Percentiles rank a stretch among this genome's conserved stretches.
These are phyloP conservation scores for Drosophila watanabei DNA, from an alignment of 1,140 invertebrate genomes.

Conservation along the genomic window DNA sequence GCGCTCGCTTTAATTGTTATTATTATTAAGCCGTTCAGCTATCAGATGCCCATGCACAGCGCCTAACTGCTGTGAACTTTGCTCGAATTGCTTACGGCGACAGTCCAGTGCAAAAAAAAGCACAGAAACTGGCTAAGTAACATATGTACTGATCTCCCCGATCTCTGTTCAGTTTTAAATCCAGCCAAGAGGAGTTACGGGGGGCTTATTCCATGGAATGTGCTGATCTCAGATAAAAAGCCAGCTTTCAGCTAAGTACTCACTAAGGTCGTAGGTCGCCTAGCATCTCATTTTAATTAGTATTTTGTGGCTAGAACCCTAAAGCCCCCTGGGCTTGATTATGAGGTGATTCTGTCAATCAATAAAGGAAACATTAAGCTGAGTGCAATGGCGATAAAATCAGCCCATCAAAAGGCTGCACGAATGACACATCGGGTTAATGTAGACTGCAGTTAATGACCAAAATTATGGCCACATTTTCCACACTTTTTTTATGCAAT, in stretches of 20 bases:
- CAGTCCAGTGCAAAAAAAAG: conserved; percentile 5
- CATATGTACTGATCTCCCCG: conserved; percentile 21
- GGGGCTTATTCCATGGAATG: background rate
- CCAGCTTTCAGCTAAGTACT: conserved; percentile 16
- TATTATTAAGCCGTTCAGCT: conserved; percentile 37
- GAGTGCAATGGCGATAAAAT: conserved; percentile 37
- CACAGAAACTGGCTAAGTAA: conserved; percentile 14
- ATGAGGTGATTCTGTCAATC: conserved; percentile 11
- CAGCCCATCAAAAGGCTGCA: conserved; percentile 7
- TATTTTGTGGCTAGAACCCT: background rate
- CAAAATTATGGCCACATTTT: conserved; percentile 31
- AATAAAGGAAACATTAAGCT: conserved; percentile 29
- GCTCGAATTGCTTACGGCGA: conserved; percentile 49
- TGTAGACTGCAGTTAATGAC: conserved; percentile 24
- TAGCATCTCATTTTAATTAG: conserved; percentile 10
- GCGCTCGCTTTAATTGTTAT: conserved; percentile 51
- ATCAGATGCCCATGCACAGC: conserved; percentile 31
- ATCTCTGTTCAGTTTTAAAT: conserved; percentile 57
- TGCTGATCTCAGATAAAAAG: conserved; percentile 30
- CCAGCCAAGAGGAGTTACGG: background rate
- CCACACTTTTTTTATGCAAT: conserved; percentile 14
- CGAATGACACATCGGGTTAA: conserved; percentile 18
- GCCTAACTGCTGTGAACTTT: conserved; percentile 76
- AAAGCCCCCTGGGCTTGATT: background rate
- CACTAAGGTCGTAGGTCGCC: conserved; percentile 21